Evolutionary conservation across 2,113 vertebrate genomes (phyloP), one percentile per base, ranked within the genome.

Genomic region (western clawed frog (Xenopus tropicalis)): DNA sequence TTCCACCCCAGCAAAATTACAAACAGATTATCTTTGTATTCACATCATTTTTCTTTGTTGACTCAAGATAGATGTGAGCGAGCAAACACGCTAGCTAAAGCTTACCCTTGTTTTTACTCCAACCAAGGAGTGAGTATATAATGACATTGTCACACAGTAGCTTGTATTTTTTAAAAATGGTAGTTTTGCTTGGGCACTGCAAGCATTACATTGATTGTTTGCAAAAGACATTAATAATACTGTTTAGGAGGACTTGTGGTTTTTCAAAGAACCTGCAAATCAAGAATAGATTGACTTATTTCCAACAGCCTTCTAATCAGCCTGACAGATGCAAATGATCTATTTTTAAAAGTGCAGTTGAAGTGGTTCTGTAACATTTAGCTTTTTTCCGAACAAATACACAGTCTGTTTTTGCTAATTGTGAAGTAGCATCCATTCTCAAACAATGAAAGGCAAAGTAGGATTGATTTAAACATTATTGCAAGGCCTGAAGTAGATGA

Each of bases 21-120:
- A 29, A 29, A 29, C 25, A 29, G 25, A 57, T 57, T 29, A 44
- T 52, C 57, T 57, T 72, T 72, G 71, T 72, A 66, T 13, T 72
- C 20, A 23, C 20, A 21, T 42, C 42, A 66, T 43, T 73, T 56
- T 73, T 73, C 71, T 54, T 11, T 73, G 63, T 74, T 74, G 71
- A 74, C 12, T 74, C 24, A 74, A 74, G 71, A 66, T 74, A 74
- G 65, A 21, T 74, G 29, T n/a, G 48, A 43, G 37, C 71, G 19
- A 63, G 14, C 48, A 66, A 52, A 66, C 66, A 74, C n/a, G 23
- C 23, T 7, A 44, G 25, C 16, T 20, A 19, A 21, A 59, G 54
- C 6, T 43, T 67, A 21, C 52, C 61, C 61, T 19, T 37, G 44
- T 73, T 74, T 74, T 66, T 48, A 46, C 71, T 12, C 24, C 59